Evolutionary conservation across 2,797 vertebrate genomes (phyloP), one percentile per base, ranked within the genome.

Genomic region (Anomalospiza imberbis): DNA sequence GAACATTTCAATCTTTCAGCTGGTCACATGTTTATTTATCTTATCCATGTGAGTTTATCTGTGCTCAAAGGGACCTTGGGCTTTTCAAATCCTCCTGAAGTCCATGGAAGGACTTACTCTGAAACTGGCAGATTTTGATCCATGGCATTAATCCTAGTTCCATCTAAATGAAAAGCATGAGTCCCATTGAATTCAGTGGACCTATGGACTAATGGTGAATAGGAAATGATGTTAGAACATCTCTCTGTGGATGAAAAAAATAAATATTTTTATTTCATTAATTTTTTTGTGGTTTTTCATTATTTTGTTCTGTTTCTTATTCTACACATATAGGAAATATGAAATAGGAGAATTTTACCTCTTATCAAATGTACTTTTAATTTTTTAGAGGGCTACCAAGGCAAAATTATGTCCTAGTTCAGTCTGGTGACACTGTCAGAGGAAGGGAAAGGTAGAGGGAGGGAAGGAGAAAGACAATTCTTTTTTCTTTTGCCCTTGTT

Each of bases 1-100:
- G 83, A 94, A 85, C 50, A 48, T 54, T 81, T 84, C 34, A 71
- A 17, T 74, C 55, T 92, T 90, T 93, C 80, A 93, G 28, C 14
- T 65, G 60, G 87, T 85, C 74, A 88, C 44, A 38, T 48, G 21
- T 18, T 62, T 82, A 25, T 76, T 86, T 90, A 32, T 86, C n/a
- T 72, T 85, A 70, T 86, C 26, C 31, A 4, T 70, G 22, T 71
- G 25, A 93, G 40, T 32, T 81, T 80, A 29, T 79, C 48, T 26
- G 54, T 60, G 34, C 44, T 72, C 51, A 93, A 66, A 60, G 38
- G 31, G 79, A 84, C 24, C 70, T 63, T 51, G 82, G 79, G 45
- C 28, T 89, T 95, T 88, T 45, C 44, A 83, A 89, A 78, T 91
- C 51, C 32, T 89, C 58, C 42, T 38, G 62, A 81, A 81, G 16